Base-by-base conservation (phyloP, 1,140 invertebrate genomes). In the Apis dorsata region DNA sequence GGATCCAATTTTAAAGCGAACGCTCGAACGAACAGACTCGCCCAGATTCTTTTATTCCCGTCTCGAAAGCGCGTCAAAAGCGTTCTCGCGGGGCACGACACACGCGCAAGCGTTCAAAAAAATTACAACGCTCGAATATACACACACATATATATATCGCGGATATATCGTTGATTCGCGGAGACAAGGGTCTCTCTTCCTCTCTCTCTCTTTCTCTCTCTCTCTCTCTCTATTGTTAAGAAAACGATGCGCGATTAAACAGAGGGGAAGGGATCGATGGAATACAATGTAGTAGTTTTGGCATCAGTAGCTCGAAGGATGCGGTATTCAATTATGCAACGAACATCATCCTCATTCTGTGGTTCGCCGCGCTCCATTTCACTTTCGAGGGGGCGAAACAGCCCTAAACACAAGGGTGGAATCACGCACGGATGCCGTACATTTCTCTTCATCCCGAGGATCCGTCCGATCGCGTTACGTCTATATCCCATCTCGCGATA, bases 311-410 rank as follows among this genome's bases (percentile, higher is more conserved):
- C 57, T 9, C 44, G 28, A 77, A 82, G 63, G 80, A 59, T 53
- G 65, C 0, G 62, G 87, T 85, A 84, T 89, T 88, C 88, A 89
- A 89, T 89, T 89, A 89, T 89, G 88, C 87, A 88, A 75, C 81
- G 88, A 82, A 85, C 88, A 81, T 89, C 88, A 89, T 87, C 87
- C 86, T 85, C 87, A 77, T 85, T 87, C 86, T 83, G 84, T 83
- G 84, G 81, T 86, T 85, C 86, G 80, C 83, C 86, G 79, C 84
- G 87, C 86, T 88, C 87, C 86, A 88, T 87, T 88, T 88, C 81
- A 84, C 77, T 83, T 84, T 74, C 79, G 65, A 78, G 80, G 78
- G 84, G 72, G 60, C 75, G 84, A 79, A 81, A 89, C 87, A 62
- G 21, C 68, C 80, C 88, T 81, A 55, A 69, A 70, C 71, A 55